Evolutionary conservation across 2,888 invertebrate genomes (phyloP).

Genomic region (Cordylochernes scorpioides): DNA sequence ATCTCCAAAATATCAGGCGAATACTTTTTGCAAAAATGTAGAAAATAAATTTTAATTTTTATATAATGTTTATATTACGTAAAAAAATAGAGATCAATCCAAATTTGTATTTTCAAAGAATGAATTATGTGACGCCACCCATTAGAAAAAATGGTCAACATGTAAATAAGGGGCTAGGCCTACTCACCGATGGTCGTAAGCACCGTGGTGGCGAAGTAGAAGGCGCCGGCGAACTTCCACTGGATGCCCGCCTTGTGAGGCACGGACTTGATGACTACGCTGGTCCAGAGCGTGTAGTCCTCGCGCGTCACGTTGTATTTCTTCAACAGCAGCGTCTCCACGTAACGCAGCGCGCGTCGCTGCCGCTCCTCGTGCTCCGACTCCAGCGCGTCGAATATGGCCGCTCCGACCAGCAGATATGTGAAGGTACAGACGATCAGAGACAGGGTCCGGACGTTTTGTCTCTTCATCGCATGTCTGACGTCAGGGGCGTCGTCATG

Average conservation of each 20-base stretch:
- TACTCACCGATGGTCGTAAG: conserved; percentile 71
- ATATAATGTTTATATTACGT: no score
- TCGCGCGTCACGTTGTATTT: conserved; percentile 79
- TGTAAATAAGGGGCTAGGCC: no score
- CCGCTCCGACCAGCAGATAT: conserved; percentile 91
- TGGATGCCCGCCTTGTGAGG: conserved; percentile 95
- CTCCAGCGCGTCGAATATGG: conserved; percentile 91
- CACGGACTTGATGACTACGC: conserved; percentile 80
- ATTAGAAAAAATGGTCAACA: no score
- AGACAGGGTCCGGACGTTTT: conserved; percentile 89
- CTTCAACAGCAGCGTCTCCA: conserved; percentile 35
- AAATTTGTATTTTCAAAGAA: no score
- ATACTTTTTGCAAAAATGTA: no score
- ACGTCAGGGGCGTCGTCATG: no score
- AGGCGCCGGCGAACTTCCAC: conserved; percentile 98
- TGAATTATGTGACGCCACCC: no score
- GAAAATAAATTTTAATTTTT: no score
- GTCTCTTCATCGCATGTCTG: conserved; percentile 98
- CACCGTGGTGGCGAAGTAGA: conserved; percentile 93
- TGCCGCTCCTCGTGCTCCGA: conserved; percentile 74
- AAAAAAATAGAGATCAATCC: no score
- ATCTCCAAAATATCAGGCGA: no score
- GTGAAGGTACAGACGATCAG: conserved; percentile 95
- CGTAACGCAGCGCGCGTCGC: conserved; percentile 37
- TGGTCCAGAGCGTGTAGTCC: conserved; percentile 77